phyloP scores from a whole-genome alignment of 2,888 invertebrate species.

The Leistus spinibarbis region DNA sequence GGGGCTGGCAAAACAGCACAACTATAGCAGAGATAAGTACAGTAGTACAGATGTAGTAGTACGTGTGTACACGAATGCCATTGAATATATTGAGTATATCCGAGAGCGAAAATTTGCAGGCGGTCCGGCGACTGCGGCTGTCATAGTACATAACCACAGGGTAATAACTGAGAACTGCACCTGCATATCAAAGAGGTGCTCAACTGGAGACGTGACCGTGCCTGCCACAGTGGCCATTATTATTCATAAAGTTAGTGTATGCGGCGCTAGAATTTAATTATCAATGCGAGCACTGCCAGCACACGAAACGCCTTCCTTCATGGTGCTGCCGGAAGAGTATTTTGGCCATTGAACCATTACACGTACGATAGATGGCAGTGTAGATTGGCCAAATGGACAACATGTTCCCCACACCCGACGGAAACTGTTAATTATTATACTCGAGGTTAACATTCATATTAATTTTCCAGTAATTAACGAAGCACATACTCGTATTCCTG shows the following conservation, averaged over 20 bases:
- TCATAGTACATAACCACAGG: conserved; percentile 34
- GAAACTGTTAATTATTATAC: neutral
- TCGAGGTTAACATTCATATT: neutral
- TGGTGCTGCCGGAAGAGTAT: neutral
- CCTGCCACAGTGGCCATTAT: conserved; percentile 44
- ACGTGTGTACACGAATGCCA: neutral
- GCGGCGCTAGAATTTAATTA: conserved; percentile 50
- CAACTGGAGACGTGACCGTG: conserved; percentile 15
- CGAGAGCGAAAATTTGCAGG: neutral
- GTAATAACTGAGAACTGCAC: conserved; percentile 33
- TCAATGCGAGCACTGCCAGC: conserved; percentile 15
- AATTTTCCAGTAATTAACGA: neutral
- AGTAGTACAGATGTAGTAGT: neutral
- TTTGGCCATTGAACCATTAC: neutral
- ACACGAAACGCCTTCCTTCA: conserved; percentile 8
- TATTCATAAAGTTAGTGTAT: conserved; percentile 51
- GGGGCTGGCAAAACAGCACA: no score
- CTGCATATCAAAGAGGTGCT: conserved; percentile 35
- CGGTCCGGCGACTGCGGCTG: conserved; percentile 13
- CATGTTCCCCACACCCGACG: neutral
- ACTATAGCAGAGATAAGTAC: no score
- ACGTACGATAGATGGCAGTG: neutral
- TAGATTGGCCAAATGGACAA: neutral
- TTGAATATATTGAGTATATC: neutral
- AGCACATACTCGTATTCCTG: no score